Conservation (phyloP, 2,888 invertebrate species). For the Himalopsyche kuldschensis region DNA sequence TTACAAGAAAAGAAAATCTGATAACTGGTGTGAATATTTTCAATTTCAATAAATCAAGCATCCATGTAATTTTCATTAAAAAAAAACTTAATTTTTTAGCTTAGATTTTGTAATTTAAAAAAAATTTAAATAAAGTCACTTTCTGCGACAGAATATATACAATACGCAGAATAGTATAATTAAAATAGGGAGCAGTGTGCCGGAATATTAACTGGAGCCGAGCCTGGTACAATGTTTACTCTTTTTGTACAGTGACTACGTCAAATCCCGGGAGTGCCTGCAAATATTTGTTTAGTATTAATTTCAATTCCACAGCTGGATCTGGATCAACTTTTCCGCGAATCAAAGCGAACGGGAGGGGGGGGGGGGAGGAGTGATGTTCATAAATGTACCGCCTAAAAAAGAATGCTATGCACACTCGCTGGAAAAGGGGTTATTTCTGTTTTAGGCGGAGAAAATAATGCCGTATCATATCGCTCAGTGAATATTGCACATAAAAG, state of each 20-base stretch:
- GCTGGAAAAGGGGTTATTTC: neutral
- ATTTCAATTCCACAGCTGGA: slow-evolving; percentile 2
- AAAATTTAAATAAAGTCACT: no score
- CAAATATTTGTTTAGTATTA: slow-evolving; percentile 27
- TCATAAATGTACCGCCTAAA: neutral
- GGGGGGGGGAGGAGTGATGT: no score
- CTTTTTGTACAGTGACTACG: neutral
- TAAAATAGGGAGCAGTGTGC: neutral
- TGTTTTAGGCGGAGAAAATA: neutral
- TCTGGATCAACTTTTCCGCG: neutral
- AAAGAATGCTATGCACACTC: neutral
- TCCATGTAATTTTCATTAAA: no score
- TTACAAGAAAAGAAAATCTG: no score
- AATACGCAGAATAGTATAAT: no score
- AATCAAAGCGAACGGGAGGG: neutral
- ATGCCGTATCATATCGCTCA: neutral
- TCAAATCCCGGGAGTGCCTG: slow-evolving; percentile 9
- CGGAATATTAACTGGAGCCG: neutral
- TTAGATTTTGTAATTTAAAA: no score
- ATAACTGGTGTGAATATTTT: no score
- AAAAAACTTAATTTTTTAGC: no score
- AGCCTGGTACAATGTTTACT: neutral
- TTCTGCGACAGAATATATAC: no score
- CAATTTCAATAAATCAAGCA: no score
- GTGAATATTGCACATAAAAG: neutral